A percentile compares a stretch with the other conserved stretches of the same genome.
phyloP scores from a whole-genome alignment of 2,113 vertebrate genomes.

The Eurypyga helias region DNA sequence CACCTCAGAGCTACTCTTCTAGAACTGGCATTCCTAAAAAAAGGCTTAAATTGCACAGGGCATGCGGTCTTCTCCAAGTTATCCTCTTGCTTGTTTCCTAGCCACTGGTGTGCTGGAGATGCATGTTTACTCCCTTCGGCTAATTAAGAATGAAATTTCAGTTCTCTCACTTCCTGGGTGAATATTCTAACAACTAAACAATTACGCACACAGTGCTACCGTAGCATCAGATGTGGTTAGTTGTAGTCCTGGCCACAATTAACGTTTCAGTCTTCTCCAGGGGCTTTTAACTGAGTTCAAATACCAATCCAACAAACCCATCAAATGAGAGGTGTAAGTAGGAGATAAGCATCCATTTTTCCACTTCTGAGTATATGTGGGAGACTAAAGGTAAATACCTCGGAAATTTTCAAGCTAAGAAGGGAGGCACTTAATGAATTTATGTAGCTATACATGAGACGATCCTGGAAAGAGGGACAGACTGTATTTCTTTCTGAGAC shows the following conservation, averaged over 20 bases:
- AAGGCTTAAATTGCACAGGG: background rate
- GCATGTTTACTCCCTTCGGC: background rate
- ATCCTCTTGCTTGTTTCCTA: background rate
- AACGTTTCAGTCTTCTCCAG: background rate
- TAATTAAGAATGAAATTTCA: background rate
- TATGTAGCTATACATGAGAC: background rate
- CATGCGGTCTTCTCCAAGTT: background rate
- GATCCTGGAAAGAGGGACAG: background rate
- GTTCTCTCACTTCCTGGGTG: background rate
- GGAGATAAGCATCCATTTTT: background rate
- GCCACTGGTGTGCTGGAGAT: background rate
- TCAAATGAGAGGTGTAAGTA: background rate
- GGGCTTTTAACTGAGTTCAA: constrained; percentile 6
- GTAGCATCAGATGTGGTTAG: background rate
- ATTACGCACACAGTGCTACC: background rate
- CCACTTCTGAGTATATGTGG: background rate
- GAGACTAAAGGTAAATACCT: background rate
- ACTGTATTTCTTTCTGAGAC: background rate
- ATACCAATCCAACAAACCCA: background rate
- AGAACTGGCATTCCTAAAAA: background rate
- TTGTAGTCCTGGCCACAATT: background rate
- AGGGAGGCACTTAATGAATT: background rate
- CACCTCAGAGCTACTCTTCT: background rate
- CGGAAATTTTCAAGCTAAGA: background rate
- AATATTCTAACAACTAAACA: background rate